A percentile compares a stretch with the other conserved stretches of the same genome.
Evolutionary conservation across 1,140 invertebrate genomes (phyloP).

Genomic region (Rhyacophila brunnea): DNA sequence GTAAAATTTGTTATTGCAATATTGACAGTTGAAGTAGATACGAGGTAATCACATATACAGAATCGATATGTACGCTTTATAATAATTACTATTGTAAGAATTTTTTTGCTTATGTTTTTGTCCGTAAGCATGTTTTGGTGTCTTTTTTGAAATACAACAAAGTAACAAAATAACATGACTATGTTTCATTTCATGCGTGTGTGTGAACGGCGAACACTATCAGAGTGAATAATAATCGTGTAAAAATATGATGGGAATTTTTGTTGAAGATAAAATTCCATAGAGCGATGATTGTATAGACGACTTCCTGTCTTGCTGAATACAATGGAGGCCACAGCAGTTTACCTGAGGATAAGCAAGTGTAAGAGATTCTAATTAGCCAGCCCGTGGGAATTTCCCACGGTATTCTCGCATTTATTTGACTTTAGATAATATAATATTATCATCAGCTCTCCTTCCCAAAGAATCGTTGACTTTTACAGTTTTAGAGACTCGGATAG

Average conservation of each 20-base stretch:
- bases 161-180: constrained; percentile 26
- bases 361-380: constrained; percentile 36
- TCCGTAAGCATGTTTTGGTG: constrained; percentile 29
- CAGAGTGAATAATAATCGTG: constrained; percentile 14
- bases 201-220: constrained; percentile 15
- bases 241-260: constrained; percentile 36
- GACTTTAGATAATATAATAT: constrained; percentile 9
- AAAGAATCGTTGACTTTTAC: constrained; percentile 8
- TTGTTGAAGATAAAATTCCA: constrained; percentile 32
- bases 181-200: constrained; percentile 28
- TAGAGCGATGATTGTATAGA: constrained; percentile 25
- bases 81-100: neutral
- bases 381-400: constrained; percentile 33
- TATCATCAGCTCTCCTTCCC: constrained; percentile 3
- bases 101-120: constrained; percentile 22
- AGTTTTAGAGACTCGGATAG: neutral
- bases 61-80: no score
- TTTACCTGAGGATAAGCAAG: constrained; percentile 27
- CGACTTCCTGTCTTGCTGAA: constrained; percentile 33
- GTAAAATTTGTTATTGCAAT: no score
- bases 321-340: constrained; percentile 31
- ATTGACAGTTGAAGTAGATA: no score
- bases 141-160: constrained; percentile 35
- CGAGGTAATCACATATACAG: no score
- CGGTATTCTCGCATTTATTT: constrained; percentile 22